Base-by-base conservation (phyloP, 2,797 vertebrate genomes). In the Podargus strigoides region DNA sequence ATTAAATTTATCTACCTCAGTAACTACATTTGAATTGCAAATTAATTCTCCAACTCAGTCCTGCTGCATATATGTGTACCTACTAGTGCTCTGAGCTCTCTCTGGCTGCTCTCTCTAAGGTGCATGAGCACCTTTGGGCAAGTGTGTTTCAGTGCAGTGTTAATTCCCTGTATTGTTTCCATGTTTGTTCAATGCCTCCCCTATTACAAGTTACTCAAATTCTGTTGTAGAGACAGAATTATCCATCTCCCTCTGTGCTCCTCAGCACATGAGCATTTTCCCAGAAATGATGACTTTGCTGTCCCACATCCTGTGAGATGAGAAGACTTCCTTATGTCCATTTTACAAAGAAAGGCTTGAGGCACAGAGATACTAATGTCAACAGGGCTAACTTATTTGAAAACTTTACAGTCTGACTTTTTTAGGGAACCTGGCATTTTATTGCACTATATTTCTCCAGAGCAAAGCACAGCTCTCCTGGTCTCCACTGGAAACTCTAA, bases 1-100 rank as follows among this genome's bases (percentile, higher is more conserved):
- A 97, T 97, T 96, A 93, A 96, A 96, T 97, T 89, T 96, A 90
- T 93, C 95, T 96, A 96, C 94, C 91, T 96, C 94, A 95, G 87
- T 95, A 88, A 67, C 89, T 86, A 39, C 80, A 95, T 97, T 91
- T 95, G 93, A 95, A 96, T 94, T 96, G 95, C 90, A 96, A 95
- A 96, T 96, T 79, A 86, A 44, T 86, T 82, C 90, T 94, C 77
- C 72, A 63, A n/a, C 79, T 91, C 83, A 75, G n/a, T 62, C 68
- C 53, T 89, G 67, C 60, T 0, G 0, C n/a, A 37, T 36, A 53
- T 9, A 24, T 18, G 18, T 1, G 0, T 44, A 78, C 79, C 44
- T 72, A 8, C 37, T 3, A 5, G 60, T 39, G 87, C 73, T 52
- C 58, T 9, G 26, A 46, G 53, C 75, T 77, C 60, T 76, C 66